phyloP scores from a whole-genome alignment of 2,888 invertebrate genomes.

The Herminia tarsipennalis region DNA sequence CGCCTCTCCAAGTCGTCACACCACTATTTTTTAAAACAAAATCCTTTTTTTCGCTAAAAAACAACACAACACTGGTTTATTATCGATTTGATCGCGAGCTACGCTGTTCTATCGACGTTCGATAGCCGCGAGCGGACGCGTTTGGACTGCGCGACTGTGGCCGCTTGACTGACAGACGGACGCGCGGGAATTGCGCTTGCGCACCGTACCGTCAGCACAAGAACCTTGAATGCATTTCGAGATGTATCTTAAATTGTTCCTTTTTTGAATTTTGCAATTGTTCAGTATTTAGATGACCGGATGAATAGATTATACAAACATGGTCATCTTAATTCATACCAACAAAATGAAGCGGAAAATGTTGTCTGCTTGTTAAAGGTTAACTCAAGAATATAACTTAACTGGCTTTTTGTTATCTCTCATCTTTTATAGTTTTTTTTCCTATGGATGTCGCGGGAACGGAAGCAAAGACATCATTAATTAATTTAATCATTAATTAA shows the following conservation, averaged over 20 bases:
- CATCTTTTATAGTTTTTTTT: no score
- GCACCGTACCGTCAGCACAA: conserved; percentile 54
- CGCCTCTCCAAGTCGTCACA: conserved; percentile 60
- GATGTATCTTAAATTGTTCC: conserved; percentile 65
- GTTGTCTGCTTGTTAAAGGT: neutral
- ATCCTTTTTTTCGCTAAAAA: conserved; percentile 51
- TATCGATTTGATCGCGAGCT: conserved; percentile 53
- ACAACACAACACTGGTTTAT: conserved; percentile 62
- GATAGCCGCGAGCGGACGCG: conserved; percentile 50
- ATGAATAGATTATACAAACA: conserved; percentile 10
- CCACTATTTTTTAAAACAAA: conserved; percentile 48
- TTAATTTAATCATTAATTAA: neutral
- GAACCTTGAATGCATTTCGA: conserved; percentile 65
- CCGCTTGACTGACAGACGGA: conserved; percentile 55
- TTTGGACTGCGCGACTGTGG: conserved; percentile 47
- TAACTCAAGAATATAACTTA: neutral
- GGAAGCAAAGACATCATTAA: neutral
- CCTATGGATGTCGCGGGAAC: neutral
- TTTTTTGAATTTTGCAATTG: conserved; percentile 30
- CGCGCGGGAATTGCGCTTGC: conserved; percentile 52
- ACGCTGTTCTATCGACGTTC: conserved; percentile 55
- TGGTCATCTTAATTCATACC: neutral
- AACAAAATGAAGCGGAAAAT: neutral
- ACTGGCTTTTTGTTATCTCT: neutral
- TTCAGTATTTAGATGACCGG: conserved; percentile 20